Conservation (phyloP, 2,113 vertebrate genomes). For the Ailurus styani region DNA sequence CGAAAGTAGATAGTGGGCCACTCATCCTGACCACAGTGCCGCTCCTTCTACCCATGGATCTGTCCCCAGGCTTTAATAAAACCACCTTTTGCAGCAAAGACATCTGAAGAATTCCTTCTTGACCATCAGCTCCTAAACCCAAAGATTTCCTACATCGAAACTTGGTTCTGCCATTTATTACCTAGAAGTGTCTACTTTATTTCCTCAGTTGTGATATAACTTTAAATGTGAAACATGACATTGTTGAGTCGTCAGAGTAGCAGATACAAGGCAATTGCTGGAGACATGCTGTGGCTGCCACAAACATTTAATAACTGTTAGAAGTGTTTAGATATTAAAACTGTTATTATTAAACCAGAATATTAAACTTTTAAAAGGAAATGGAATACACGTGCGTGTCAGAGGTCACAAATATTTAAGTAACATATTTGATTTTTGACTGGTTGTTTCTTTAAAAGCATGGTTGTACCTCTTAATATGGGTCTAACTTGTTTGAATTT, state of each 20-base stretch:
- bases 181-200: neutral
- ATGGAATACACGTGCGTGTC: neutral
- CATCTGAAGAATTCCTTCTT: neutral
- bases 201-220: neutral
- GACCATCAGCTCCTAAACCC: neutral
- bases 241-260: neutral
- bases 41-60: neutral
- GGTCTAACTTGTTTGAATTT: neutral
- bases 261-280: neutral
- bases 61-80: neutral
- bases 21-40: neutral
- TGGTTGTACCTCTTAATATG: neutral
- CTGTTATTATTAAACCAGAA: neutral
- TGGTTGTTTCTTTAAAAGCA: neutral
- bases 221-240: neutral
- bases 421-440: neutral
- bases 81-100: neutral
- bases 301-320: neutral
- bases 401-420: neutral
- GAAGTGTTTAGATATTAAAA: neutral
- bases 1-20: neutral
- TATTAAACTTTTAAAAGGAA: neutral
- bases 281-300: neutral
- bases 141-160: neutral
- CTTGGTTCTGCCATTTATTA: neutral